Conservation (phyloP, 2,113 vertebrate genomes). For the Cyprinodon brontotheroides region DNA sequence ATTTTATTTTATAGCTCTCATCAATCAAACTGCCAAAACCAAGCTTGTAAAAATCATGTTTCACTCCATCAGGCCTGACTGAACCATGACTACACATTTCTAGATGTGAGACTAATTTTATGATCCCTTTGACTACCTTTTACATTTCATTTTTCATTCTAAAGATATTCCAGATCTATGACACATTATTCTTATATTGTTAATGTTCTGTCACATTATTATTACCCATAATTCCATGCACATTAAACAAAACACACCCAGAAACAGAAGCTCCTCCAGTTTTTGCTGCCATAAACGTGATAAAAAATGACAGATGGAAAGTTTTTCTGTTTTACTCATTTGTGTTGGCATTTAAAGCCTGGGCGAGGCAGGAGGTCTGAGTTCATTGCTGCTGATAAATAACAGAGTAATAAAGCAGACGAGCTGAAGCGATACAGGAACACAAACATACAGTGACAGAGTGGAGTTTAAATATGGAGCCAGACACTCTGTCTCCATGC, state of each 20-base stretch:
- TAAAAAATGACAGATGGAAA: constrained; percentile 7
- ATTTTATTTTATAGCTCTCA: not conserved
- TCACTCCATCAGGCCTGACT: not conserved
- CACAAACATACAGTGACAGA: constrained; percentile 51
- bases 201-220: not conserved
- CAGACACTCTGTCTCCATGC: constrained; percentile 67
- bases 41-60: not conserved
- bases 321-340: constrained; percentile 2
- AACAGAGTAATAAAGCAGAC: constrained; percentile 62
- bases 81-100: not conserved
- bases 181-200: not conserved
- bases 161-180: no score
- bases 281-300: not conserved
- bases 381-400: constrained; percentile 64
- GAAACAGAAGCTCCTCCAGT: not conserved
- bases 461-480: constrained; percentile 59
- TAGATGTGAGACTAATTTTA: not conserved
- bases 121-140: not conserved
- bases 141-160: no score
- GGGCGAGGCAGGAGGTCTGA: constrained; percentile 42
- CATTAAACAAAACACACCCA: not conserved
- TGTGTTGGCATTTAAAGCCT: constrained; percentile 20
- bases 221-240: not conserved
- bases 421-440: constrained; percentile 33
- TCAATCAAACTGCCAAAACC: not conserved